Percentiles rank a stretch among this genome's conserved stretches.
Conservation (phyloP, 2,113 vertebrate species). For the Puma concolor region DNA sequence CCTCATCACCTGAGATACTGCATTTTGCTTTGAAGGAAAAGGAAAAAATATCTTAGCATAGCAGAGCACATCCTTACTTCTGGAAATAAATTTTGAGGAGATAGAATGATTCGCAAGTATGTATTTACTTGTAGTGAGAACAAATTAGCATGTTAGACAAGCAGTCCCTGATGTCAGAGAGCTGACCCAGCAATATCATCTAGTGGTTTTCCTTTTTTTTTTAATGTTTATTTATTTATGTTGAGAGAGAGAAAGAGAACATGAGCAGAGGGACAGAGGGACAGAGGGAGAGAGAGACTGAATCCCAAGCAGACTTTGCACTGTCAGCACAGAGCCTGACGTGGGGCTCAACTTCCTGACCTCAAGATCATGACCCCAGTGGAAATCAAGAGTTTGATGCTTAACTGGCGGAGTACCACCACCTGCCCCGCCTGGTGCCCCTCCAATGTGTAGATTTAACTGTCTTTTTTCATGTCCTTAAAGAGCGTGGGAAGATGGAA, state of each 20-base stretch:
- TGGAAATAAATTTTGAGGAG: not conserved
- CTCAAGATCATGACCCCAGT: no score
- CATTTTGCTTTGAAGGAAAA: not conserved
- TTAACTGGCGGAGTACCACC: no score
- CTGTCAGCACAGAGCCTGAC: no score
- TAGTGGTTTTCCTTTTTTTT: not conserved
- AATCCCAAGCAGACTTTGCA: no score
- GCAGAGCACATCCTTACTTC: not conserved
- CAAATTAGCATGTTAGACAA: not conserved
- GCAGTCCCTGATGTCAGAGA: not conserved
- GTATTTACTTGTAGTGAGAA: no score
- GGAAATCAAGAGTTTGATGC: no score
- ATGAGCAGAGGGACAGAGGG: not conserved
- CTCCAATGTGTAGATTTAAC: not conserved
- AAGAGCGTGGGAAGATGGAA: not conserved
- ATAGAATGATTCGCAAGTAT: no score
- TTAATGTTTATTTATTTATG: no score
- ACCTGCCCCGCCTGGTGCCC: no score
- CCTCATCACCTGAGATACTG: not conserved
- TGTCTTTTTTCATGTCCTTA: not conserved
- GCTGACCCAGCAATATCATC: accelerated
- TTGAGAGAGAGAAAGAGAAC: no score
- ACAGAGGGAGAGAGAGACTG: not conserved
- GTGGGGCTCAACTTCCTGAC: no score
- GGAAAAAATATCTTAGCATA: not conserved